Evolutionary conservation across 2,888 invertebrate genomes (phyloP).

Genomic region (Pristionchus exspectatus): DNA sequence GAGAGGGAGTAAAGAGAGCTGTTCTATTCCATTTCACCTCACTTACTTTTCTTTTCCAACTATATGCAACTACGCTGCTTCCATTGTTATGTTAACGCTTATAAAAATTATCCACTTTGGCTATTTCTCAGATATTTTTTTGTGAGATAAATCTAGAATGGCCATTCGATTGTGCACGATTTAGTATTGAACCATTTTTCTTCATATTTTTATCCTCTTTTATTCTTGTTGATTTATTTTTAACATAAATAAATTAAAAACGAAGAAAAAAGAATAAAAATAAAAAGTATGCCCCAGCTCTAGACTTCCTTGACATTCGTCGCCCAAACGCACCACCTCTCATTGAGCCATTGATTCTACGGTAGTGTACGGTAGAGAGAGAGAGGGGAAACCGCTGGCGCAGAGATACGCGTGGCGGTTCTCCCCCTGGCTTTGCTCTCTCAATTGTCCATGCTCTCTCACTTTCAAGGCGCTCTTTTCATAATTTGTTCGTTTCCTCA

Average conservation of each 20-base stretch:
- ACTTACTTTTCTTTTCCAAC: neutral
- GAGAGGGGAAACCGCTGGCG: constrained; percentile 25
- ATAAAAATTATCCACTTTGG: too few species aligned
- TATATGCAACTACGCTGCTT: neutral
- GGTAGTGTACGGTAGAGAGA: neutral
- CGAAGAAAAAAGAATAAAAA: neutral
- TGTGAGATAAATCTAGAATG: too few species aligned
- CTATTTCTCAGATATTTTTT: too few species aligned
- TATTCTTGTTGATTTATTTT: too few species aligned
- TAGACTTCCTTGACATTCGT: neutral
- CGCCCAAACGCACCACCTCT: neutral
- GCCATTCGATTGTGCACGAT: too few species aligned
- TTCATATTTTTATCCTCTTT: too few species aligned
- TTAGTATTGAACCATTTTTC: too few species aligned
- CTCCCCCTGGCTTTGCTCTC: constrained; percentile 19
- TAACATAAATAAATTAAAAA: neutral
- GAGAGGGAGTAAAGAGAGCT: neutral
- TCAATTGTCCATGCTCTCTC: neutral
- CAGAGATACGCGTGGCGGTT: constrained; percentile 49
- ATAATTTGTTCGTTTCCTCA: constrained; percentile 44
- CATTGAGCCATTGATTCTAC: neutral
- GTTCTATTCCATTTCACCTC: neutral
- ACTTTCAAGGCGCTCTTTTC: constrained; percentile 20
- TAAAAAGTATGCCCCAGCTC: neutral
- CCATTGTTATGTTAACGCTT: too few species aligned